Evolutionary conservation across 1,140 invertebrate species (phyloP).

Genomic region (Lepeophtheirus salmonis): DNA sequence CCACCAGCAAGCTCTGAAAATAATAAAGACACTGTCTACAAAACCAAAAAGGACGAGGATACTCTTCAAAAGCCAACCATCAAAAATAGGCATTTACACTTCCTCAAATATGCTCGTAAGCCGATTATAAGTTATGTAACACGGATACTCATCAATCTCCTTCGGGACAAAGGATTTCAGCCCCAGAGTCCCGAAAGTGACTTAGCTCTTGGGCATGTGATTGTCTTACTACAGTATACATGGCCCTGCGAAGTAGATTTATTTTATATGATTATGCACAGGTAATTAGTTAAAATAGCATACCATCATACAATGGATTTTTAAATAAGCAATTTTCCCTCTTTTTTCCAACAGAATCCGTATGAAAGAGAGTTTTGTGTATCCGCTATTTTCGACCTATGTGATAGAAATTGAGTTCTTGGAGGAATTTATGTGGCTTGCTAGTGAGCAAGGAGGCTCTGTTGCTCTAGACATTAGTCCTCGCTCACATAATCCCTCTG

Average conservation of each 20-base stretch:
- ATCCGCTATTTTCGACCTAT: not conserved
- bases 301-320: too few relatives aligned
- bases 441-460: not conserved
- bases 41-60: not conserved
- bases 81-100: slow-evolving; percentile 8
- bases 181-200: not conserved
- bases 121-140: not conserved
- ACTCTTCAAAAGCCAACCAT: not conserved
- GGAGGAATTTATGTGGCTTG: slow-evolving; percentile 7
- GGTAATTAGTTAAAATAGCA: not conserved
- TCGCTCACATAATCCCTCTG: not conserved
- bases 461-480: slow-evolving; percentile 7
- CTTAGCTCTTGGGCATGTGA: slow-evolving; percentile 1
- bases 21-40: not conserved
- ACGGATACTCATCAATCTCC: slow-evolving; percentile 4
- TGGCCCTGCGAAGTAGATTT: slow-evolving; percentile 8
- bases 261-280: slow-evolving; percentile 2
- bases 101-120: not conserved
- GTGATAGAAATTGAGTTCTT: slow-evolving; percentile 11
- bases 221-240: slow-evolving; percentile 9
- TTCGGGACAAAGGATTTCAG: slow-evolving; percentile 3
- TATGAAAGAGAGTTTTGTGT: not conserved
- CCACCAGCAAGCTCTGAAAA: not conserved
- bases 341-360: slow-evolving; percentile 3
- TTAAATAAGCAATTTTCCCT: too few relatives aligned